These are phyloP conservation scores for Corythornis vintsioides DNA, from an alignment of 2,113 vertebrate genomes.

Conservation along the genomic window DNA sequence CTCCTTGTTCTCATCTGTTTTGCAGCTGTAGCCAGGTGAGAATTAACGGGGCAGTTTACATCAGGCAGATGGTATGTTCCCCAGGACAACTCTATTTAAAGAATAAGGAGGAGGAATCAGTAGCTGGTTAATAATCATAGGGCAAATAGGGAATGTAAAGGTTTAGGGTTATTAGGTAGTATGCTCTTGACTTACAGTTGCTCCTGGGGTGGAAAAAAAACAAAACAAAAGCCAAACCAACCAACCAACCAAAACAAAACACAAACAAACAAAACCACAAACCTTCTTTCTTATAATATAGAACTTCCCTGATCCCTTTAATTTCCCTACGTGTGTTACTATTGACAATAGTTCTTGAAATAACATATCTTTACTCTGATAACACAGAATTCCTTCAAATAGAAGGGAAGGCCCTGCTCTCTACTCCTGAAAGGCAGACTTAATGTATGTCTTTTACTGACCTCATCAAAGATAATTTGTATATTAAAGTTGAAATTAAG, in stretches of 20 bases:
- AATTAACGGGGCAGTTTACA: slow-evolving; percentile 59
- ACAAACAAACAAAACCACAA: too few relatives aligned
- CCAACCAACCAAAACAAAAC: too few relatives aligned
- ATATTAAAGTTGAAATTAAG: not conserved
- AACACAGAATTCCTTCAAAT: not conserved
- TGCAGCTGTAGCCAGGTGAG: slow-evolving; percentile 55
- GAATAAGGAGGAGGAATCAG: not conserved
- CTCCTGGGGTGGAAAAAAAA: not conserved
- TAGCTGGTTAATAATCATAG: not conserved
- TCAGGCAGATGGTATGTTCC: slow-evolving; percentile 38
- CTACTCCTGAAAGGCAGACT: not conserved
- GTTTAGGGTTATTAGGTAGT: not conserved
- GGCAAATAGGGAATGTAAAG: not conserved
- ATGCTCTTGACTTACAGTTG: not conserved
- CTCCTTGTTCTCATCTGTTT: slow-evolving; percentile 49
- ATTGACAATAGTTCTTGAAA: not conserved
- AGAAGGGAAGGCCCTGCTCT: not conserved
- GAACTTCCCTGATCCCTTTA: not conserved
- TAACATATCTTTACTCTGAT: not conserved
- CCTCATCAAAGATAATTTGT: not conserved
- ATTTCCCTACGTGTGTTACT: not conserved
- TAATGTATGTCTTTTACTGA: not conserved
- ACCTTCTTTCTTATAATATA: not conserved
- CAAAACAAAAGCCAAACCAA: too few relatives aligned
- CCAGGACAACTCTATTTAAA: slow-evolving; percentile 34